Evolutionary conservation across 2,797 vertebrate genomes (phyloP).

Genomic region (Oreortyx pictus): DNA sequence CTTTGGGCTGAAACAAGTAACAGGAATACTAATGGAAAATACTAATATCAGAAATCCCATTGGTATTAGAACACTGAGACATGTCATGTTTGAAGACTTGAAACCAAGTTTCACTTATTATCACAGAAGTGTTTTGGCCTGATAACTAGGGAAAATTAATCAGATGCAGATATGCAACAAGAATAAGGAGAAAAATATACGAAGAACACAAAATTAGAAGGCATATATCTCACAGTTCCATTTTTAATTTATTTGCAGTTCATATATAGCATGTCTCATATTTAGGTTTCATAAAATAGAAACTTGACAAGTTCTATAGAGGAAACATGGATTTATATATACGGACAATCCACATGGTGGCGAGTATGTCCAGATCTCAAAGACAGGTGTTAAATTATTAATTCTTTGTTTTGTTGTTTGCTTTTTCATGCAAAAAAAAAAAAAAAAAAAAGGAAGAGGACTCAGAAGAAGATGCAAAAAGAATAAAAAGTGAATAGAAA

Average conservation of each 20-base stretch:
- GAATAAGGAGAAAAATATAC: neutral
- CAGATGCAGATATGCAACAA: neutral
- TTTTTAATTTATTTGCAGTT: neutral
- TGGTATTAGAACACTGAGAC: neutral
- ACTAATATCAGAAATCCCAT: neutral
- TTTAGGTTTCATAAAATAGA: neutral
- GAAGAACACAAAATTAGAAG: neutral
- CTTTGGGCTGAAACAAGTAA: neutral
- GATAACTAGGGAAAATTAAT: neutral
- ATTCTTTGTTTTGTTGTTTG: neutral
- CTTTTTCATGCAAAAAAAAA: neutral
- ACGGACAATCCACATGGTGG: neutral
- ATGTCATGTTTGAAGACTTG: neutral
- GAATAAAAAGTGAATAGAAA: neutral
- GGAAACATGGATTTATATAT: neutral
- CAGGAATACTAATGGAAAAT: neutral
- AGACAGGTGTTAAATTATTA: neutral
- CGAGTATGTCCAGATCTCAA: neutral
- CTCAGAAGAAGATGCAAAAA: neutral
- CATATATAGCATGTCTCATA: rapidly evolving
- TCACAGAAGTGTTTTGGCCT: neutral
- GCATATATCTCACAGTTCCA: neutral
- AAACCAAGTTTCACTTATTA: neutral
- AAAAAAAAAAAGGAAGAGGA: neutral
- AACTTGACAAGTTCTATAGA: neutral